Base-by-base conservation (phyloP, 2,797 vertebrate genomes). In the Periophthalmus magnuspinnatus region DNA sequence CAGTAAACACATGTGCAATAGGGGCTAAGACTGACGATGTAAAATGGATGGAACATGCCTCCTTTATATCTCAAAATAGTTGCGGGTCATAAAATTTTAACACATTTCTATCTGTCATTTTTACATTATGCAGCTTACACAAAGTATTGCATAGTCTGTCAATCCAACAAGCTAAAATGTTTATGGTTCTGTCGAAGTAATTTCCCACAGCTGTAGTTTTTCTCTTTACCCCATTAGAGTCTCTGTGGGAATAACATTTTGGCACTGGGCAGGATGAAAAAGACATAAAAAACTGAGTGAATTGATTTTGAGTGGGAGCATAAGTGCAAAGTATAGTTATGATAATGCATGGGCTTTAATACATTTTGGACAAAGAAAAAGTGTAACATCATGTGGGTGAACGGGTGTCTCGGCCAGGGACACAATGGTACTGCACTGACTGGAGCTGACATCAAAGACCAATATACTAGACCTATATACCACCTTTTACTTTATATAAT, bases 1-100 rank as follows among this genome's bases (percentile, higher is more conserved):
- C 84, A 68, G 83, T 83, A 89, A 88, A 89, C 75, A 89, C 7
- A 32, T 5, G 0, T 4, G 24, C n/a, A 70, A 87, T 84, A 47
- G 68, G 79, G 89, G 84, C 67, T 8, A 0, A 61, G 36, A 63
- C 59, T 36, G 65, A 65, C 21, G 28, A 50, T 21, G 45, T 32
- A 24, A 65, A 28, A 48, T 17, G 8, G 17, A 48, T 5, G 8
- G 24, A 11, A 6, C 45, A 48, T 14, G 24, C 8, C 62, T 65
- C 17, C 45, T 32, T 6, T 28, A 17, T 48, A 32, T 48, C 38
- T 34, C n/a, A 38, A 33, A 33, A 59, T 36, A 32, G 33, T n/a
- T 55, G 52, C 11, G 2, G 22, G 21, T 21, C 1, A 13, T 1
- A 22, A 7, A 57, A 28, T 17, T 28, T 6, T 32, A 57, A 24